Evolutionary conservation across 35 echinoderm and acorn worm genomes (phyloP).

Genomic region (Apostichopus parvimensis): DNA sequence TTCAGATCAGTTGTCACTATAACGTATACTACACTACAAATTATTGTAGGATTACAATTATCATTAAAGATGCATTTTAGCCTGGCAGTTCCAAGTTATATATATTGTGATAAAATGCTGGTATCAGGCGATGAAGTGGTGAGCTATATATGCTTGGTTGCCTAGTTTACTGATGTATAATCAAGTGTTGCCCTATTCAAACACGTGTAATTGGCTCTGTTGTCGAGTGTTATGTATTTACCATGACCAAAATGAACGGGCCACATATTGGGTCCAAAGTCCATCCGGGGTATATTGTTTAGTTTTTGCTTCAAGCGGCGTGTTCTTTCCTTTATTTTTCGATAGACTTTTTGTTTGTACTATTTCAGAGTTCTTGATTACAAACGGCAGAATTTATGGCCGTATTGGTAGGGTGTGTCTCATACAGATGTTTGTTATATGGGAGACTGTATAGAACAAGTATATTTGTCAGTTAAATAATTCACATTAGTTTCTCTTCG

Average conservation of each 20-base stretch:
- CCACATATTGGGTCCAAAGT: background rate
- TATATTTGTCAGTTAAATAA: background rate
- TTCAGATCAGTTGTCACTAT: no score
- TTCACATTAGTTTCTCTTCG: background rate
- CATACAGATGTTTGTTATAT: background rate
- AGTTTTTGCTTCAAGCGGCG: background rate
- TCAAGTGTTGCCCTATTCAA: background rate
- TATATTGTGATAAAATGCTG: no score
- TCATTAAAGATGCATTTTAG: no score
- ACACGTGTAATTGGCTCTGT: background rate
- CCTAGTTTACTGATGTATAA: background rate
- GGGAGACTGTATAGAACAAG: background rate
- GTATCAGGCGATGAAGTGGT: no score
- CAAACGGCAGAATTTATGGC: conserved; percentile 10
- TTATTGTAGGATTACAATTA: no score
- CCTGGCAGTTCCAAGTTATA: no score
- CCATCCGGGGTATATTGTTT: background rate
- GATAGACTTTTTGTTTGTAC: background rate
- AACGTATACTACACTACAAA: no score
- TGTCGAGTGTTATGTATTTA: background rate
- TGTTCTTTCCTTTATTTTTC: background rate
- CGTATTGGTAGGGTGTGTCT: conserved; percentile 31
- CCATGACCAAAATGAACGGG: background rate
- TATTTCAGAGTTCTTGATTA: background rate
- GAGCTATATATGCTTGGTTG: no score